Percentiles rank a stretch among this genome's conserved stretches.
These are phyloP conservation scores for Meloidogyne chitwoodi DNA, from an alignment of 1,140 invertebrate genomes.

Conservation along the genomic window DNA sequence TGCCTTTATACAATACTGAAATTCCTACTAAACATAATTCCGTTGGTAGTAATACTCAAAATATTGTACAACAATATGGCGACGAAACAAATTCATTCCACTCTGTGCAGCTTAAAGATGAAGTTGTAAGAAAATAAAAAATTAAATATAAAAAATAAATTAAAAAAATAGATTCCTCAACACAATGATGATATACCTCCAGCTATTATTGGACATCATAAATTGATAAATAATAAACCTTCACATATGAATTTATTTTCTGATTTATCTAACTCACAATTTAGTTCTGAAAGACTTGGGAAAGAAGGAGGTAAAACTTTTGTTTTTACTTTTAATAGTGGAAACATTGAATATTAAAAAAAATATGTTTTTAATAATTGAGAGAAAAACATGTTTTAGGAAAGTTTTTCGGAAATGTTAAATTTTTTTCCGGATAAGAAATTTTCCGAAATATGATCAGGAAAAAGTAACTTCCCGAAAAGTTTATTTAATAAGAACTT, in stretches of 20 bases:
- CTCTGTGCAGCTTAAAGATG: not conserved
- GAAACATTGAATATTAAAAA: no score
- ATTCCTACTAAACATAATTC: not conserved
- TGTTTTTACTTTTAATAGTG: not conserved
- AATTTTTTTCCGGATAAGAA: no score
- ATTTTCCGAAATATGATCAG: no score
- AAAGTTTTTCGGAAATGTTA: no score
- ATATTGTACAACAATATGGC: not conserved
- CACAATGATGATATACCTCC: not conserved
- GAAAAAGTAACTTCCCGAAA: no score
- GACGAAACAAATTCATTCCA: not conserved
- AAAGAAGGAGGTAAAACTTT: not conserved
- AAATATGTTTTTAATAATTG: no score
- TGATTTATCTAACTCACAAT: not conserved
- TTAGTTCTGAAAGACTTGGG: not conserved
- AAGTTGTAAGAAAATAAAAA: constrained; percentile 1
- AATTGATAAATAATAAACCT: not conserved
- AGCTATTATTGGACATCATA: not conserved
- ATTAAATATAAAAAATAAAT: not conserved
- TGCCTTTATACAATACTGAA: not conserved
- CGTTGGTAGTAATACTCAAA: not conserved
- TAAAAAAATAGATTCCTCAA: not conserved
- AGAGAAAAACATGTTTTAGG: no score
- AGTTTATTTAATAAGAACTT: no score
- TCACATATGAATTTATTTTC: constrained; percentile 17